These are phyloP conservation scores for Spialia ferax DNA, from an alignment of 2,888 invertebrate species.

Conservation along the genomic window DNA sequence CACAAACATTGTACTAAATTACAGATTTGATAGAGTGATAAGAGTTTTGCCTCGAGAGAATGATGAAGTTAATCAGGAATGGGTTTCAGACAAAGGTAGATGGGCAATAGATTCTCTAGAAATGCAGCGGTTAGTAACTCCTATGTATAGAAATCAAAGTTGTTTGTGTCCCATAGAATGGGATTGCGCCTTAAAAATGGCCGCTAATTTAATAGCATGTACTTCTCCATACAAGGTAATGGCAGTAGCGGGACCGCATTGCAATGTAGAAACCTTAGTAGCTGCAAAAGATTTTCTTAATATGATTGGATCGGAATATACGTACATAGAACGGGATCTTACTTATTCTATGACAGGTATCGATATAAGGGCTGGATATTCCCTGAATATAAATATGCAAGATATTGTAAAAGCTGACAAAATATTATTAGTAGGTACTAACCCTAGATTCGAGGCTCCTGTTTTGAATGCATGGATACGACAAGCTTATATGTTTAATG, in stretches of 20 bases:
- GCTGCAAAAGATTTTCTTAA: constrained; percentile 75
- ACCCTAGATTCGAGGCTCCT: constrained; percentile 99
- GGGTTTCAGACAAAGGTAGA: constrained; percentile 98
- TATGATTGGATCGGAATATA: constrained; percentile 67
- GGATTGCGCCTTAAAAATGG: constrained; percentile 94
- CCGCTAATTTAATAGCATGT: constrained; percentile 87
- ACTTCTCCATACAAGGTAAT: constrained; percentile 85
- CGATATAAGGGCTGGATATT: constrained; percentile 73
- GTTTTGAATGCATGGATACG: constrained; percentile 97
- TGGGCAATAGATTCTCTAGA: constrained; percentile 99
- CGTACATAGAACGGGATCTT: constrained; percentile 66
- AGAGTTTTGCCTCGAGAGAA: constrained; percentile 75
- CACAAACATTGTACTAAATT: constrained; percentile 71
- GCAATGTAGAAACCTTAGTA: constrained; percentile 75
- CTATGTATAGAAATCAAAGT: constrained; percentile 93
- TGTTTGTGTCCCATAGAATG: constrained; percentile 94
- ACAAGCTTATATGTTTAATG: constrained; percentile 96
- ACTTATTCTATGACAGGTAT: constrained; percentile 52
- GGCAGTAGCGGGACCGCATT: constrained; percentile 73
- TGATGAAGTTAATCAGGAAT: constrained; percentile 95
- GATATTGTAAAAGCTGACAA: constrained; percentile 92
- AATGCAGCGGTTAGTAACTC: constrained; percentile 96
- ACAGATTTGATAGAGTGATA: constrained; percentile 68
- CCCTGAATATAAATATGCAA: constrained; percentile 89
- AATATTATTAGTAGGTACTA: constrained; percentile 97